Conservation (phyloP, 2,888 invertebrate species). For the Kuschelorhynchus macadamiae region DNA sequence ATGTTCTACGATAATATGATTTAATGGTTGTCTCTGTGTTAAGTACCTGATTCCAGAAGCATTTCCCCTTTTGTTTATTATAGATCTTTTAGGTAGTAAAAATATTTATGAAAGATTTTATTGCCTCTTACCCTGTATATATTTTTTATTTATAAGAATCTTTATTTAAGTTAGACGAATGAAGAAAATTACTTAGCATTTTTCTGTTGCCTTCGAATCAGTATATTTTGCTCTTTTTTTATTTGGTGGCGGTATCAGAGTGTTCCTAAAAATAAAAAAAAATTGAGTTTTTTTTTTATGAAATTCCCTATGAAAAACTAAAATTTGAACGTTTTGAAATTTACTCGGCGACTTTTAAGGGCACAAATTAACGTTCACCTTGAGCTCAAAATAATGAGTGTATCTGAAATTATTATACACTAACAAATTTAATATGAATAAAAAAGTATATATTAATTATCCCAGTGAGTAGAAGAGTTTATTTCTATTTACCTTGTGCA, state of each 20-base stretch:
- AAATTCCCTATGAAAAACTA: too few relatives aligned
- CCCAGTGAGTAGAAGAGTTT: too few relatives aligned
- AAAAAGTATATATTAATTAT: too few relatives aligned
- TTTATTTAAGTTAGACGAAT: slow-evolving; percentile 6
- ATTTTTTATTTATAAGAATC: slow-evolving; percentile 27
- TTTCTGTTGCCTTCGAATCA: slow-evolving; percentile 19
- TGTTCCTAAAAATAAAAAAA: background rate
- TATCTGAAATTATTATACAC: too few relatives aligned
- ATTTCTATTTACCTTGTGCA: too few relatives aligned
- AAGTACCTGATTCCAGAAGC: slow-evolving; percentile 57
- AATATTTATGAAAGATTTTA: slow-evolving; percentile 24
- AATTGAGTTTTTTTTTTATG: background rate
- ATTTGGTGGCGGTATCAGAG: background rate
- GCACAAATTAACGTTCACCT: too few relatives aligned
- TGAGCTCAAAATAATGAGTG: too few relatives aligned
- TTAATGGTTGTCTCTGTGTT: slow-evolving; percentile 54
- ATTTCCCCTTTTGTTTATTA: slow-evolving; percentile 5
- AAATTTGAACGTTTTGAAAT: too few relatives aligned
- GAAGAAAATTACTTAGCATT: slow-evolving; percentile 2
- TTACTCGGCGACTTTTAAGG: too few relatives aligned
- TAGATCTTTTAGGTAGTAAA: slow-evolving; percentile 22
- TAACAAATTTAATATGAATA: too few relatives aligned
- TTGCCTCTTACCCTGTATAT: slow-evolving; percentile 18
- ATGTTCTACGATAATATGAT: too few relatives aligned
- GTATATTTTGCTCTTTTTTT: slow-evolving; percentile 21